Percentiles rank a stretch among this genome's conserved stretches.
Conservation (phyloP, 2,797 vertebrate genomes). For the Acestrorhynchus altus region DNA sequence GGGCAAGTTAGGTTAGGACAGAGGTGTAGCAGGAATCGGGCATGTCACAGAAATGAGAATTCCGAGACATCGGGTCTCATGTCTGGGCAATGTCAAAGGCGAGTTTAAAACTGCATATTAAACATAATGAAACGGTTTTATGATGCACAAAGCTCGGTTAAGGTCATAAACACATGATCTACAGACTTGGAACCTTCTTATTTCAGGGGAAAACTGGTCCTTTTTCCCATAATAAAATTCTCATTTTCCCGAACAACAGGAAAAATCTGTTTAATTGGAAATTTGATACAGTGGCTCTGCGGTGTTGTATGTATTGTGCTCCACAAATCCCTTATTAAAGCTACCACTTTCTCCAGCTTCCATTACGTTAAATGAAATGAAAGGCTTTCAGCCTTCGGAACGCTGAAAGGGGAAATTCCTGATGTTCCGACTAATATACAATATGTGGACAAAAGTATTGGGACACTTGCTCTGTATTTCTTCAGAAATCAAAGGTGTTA, state of each 20-base stretch:
- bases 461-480: too few species aligned
- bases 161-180: conserved; percentile 26
- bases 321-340: conserved; percentile 22
- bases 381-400: too few species aligned
- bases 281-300: conserved; percentile 20
- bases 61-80: conserved; percentile 2
- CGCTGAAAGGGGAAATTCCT: too few species aligned
- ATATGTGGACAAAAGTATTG: too few species aligned
- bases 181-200: conserved; percentile 4
- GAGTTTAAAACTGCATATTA: neutral
- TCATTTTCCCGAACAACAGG: neutral
- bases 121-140: conserved; percentile 24
- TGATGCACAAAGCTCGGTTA: conserved; percentile 5
- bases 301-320: neutral
- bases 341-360: conserved; percentile 34
- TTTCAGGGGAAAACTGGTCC: conserved; percentile 1
- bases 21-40: conserved; percentile 10
- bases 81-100: conserved; percentile 7
- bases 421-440: too few species aligned
- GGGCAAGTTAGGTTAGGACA: neutral
- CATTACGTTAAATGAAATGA: conserved; percentile 22
- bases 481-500: too few species aligned
- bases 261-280: conserved; percentile 12
- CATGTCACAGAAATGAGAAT: neutral
- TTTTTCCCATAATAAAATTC: conserved; percentile 12